Evolutionary conservation across 1,140 invertebrate species (phyloP).

Genomic region (Globodera ellingtonae): DNA sequence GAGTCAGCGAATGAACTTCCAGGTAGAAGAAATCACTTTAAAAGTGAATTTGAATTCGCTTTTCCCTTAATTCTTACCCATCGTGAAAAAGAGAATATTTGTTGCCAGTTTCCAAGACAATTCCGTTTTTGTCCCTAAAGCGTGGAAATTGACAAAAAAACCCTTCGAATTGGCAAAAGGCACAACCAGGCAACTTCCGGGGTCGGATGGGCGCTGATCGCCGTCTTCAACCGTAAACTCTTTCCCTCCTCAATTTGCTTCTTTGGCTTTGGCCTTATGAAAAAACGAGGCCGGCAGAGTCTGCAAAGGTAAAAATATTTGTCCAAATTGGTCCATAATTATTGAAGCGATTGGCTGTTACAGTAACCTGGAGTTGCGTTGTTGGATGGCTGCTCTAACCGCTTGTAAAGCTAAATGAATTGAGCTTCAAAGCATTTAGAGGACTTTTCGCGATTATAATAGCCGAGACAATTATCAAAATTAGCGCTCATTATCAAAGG

Average conservation of each 20-base stretch:
- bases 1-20: constrained; percentile 61
- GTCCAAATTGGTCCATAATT: not conserved
- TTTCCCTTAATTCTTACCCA: constrained; percentile 26
- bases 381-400: constrained; percentile 43
- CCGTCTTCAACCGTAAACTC: constrained; percentile 60
- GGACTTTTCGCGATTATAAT: no score
- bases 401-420: constrained; percentile 39
- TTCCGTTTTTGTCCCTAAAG: constrained; percentile 58
- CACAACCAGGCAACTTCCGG: constrained; percentile 50
- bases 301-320: constrained; percentile 4
- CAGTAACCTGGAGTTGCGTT: constrained; percentile 40
- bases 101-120: constrained; percentile 64
- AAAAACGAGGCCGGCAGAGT: constrained; percentile 56
- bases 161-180: not conserved
- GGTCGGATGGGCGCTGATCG: constrained; percentile 58
- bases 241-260: constrained; percentile 62
- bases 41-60: not conserved
- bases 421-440: not conserved
- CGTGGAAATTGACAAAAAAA: not conserved
- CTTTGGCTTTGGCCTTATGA: constrained; percentile 61
- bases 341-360: not conserved
- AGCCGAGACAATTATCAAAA: no score
- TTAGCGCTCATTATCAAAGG: no score
- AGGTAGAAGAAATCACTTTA: constrained; percentile 60
- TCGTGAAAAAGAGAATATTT: constrained; percentile 65